Evolutionary conservation across 2,113 vertebrate genomes (phyloP).

Genomic region (Desmodus rotundus): DNA sequence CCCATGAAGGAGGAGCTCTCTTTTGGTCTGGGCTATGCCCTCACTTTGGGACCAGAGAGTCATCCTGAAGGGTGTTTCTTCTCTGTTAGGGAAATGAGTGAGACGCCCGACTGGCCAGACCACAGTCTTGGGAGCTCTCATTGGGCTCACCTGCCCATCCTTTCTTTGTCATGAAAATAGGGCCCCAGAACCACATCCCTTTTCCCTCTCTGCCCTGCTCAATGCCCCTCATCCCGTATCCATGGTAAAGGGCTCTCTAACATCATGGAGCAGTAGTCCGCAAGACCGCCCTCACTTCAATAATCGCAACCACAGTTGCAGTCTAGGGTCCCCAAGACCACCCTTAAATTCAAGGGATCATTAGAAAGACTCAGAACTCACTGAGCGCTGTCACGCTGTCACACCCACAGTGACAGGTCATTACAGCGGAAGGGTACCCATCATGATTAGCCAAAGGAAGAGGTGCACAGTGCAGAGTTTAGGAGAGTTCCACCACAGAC

Average conservation of each 20-base stretch:
- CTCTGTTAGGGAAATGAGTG: not conserved
- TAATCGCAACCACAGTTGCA: not conserved
- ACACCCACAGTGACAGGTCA: not conserved
- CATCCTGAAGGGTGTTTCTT: not conserved
- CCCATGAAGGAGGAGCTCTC: not conserved
- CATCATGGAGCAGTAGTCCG: not conserved
- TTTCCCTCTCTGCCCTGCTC: not conserved
- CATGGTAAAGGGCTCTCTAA: not conserved
- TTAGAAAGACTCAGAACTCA: not conserved
- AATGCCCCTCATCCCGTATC: not conserved
- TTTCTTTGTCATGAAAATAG: not conserved
- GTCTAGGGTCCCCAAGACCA: not conserved
- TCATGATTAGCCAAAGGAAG: not conserved
- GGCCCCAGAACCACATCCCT: not conserved
- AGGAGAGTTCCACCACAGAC: not conserved
- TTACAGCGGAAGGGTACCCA: not conserved
- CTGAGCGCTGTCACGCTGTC: not conserved
- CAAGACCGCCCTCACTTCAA: not conserved
- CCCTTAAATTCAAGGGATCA: not conserved
- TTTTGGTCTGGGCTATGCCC: not conserved
- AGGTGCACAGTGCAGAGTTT: rapidly evolving
- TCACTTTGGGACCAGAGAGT: not conserved
- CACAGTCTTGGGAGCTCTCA: not conserved
- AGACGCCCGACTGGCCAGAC: not conserved
- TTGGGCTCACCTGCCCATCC: not conserved